Base-by-base conservation (phyloP, 2,797 vertebrate species). In the Fundulus diaphanus region DNA sequence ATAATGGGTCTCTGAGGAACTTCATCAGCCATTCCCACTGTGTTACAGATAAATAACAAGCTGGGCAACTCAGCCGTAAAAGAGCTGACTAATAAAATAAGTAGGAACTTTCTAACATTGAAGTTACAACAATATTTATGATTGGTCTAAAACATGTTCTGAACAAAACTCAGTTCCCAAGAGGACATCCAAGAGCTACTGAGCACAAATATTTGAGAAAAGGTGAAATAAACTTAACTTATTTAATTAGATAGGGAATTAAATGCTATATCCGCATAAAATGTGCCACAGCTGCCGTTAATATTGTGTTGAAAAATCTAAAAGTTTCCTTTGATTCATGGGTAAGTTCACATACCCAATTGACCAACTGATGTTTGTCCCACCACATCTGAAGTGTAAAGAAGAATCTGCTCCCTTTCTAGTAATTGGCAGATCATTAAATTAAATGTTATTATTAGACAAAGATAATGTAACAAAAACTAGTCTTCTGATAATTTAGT, bases 1-100 rank as follows among this genome's bases (percentile, higher is more conserved):
- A 74, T 95, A 96, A 95, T 93, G 91, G 90, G 87, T 95, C 95
- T 92, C 93, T 7, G 67, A 92, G 94, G 94, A 94, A 83, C 81
- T 83, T 90, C 92, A 92, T 92, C 90, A 93, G 90, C 86, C 86
- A 42, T 86, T 91, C 86, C 87, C 88, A 84, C 84, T 80, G 84
- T 56, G 74, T 82, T 72, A 57, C 77, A 85, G 88, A 93, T 92
- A 92, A 94, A 93, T 92, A 94, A 92, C 83, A 90, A 88, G 82
- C 89, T 71, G 85, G 79, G 82, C 83, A 76, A 77, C 77, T 79
- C 81, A 33, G 71, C 69, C 51, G 71, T 74, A 27, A 83, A 83
- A 83, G 31, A 79, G 67, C 76, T 76, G 89, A 89, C 80, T 76
- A 70, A 85, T 22, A 24, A n/a, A 52, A 20, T 79, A 13, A 33